Conservation (phyloP, 2,113 vertebrate genomes). For the Scatophagus argus region DNA sequence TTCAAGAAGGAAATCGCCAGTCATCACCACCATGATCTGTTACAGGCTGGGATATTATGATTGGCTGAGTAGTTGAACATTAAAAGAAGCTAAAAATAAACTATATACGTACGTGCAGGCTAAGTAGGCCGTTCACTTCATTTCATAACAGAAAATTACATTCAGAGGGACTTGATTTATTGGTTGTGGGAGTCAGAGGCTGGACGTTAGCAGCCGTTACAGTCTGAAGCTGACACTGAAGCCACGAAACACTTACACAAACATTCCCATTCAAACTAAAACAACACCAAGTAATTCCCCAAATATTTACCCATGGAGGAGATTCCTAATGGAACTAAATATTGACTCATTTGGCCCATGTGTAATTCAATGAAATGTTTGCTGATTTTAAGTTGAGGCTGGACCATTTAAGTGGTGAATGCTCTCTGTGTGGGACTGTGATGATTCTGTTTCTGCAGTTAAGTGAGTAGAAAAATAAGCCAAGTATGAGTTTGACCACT, state of each 20-base stretch:
- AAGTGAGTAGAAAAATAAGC: constrained; percentile 43
- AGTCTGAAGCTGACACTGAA: constrained; percentile 34
- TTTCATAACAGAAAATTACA: constrained; percentile 49
- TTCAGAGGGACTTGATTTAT: constrained; percentile 28
- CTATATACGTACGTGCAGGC: neutral
- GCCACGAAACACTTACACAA: constrained; percentile 55
- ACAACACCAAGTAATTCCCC: constrained; percentile 63
- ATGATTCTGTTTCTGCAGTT: constrained; percentile 37
- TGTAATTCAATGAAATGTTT: constrained; percentile 61
- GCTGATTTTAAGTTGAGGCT: constrained; percentile 39
- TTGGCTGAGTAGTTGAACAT: constrained; percentile 13
- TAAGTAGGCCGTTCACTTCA: constrained; percentile 31
- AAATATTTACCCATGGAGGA: constrained; percentile 72
- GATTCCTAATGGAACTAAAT: constrained; percentile 60
- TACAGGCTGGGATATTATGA: constrained; percentile 11
- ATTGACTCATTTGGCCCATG: constrained; percentile 55
- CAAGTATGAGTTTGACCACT: neutral
- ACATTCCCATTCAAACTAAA: constrained; percentile 69
- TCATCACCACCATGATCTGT: constrained; percentile 18
- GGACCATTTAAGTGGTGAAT: constrained; percentile 18
- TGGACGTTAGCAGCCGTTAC: constrained; percentile 34
- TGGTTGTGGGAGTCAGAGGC: constrained; percentile 12
- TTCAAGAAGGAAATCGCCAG: neutral
- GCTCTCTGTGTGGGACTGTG: constrained; percentile 37
- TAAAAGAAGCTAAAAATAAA: constrained; percentile 35